Evolutionary conservation across 2,888 invertebrate genomes (phyloP), one percentile per base, ranked within the genome.

Genomic region (Parnassius mnemosyne): DNA sequence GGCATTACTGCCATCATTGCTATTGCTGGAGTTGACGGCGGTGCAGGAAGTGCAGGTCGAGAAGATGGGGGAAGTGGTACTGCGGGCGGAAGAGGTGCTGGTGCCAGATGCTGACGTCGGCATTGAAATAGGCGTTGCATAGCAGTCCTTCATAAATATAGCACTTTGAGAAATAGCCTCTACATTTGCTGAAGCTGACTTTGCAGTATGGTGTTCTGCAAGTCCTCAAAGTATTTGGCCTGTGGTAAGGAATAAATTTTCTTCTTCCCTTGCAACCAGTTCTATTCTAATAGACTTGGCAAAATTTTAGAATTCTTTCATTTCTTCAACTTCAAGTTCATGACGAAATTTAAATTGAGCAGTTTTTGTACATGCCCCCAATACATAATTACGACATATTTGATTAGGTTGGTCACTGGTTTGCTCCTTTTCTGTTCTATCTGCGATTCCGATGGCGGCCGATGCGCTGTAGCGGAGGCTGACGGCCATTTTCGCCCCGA

Each of bases 271-370:
- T 1, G 66, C 90, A 90, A 5, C 83, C 84, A 10, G 78, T 71
- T 54, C 79, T 76, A 63, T 90, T 90, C 71, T 90, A 90, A 66
- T 74, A 83, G 62, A 89, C 84, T 70, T 87, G 87, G 59, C 90
- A 89, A 64, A 90, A 89, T 59, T 79, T 80, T 3, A 90, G 66
- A 11, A 82, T 83, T 1, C 74, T 72, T 81, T 83, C 85, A 89
- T 86, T 42, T 76, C 79, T 7, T 84, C 80, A 10, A 80, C 71
- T n/a, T 84, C 80, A 16, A 86, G 69, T 42, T 83, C 82, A 60
- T 89, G 87, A 0, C 80, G 72, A 66, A 77, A 86, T 68, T 63
- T 85, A 67, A 90, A 90, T 56, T 79, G 78, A 0, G 75, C 50
- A 10, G 16, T 77, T 71, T 85, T 86, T 1, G 69, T 70, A 59